A percentile compares a stretch with the other conserved stretches of the same genome.
phyloP scores from a whole-genome alignment of 2,797 vertebrate genomes.

The Coranthus polyacanthus region DNA sequence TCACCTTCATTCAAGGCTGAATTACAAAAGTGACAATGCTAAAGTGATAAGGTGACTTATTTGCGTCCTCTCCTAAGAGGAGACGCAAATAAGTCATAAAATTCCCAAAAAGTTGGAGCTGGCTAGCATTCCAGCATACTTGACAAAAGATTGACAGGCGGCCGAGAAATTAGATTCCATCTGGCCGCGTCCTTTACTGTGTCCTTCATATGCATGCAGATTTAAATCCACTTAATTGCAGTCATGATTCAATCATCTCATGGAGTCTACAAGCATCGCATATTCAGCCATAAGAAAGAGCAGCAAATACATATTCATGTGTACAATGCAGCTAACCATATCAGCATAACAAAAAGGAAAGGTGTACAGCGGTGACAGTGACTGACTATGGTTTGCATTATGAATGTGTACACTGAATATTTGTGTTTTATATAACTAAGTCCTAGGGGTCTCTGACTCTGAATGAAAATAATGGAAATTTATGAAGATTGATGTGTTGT shows the following conservation, averaged over 20 bases:
- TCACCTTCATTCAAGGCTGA: conserved; percentile 20
- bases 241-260: conserved; percentile 74
- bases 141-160: conserved; percentile 70
- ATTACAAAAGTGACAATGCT: too few species aligned
- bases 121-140: conserved; percentile 47
- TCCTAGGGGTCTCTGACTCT: not conserved
- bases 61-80: too few species aligned
- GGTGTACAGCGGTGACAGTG: conserved; percentile 6
- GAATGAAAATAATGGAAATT: conserved; percentile 11
- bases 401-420: conserved; percentile 34
- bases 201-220: conserved; percentile 67
- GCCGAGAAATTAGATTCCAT: conserved; percentile 74
- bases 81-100: conserved; percentile 58
- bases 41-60: conserved; percentile 49
- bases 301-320: conserved; percentile 69
- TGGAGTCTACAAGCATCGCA: conserved; percentile 45
- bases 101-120: conserved; percentile 58
- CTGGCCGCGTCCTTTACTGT: conserved; percentile 59
- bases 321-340: conserved; percentile 27
- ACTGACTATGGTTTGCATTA: conserved; percentile 36
- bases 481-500: not conserved
- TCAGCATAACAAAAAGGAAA: conserved; percentile 42
- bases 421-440: conserved; percentile 19
- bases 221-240: conserved; percentile 74
- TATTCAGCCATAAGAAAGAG: conserved; percentile 40